Base-by-base conservation (phyloP, 2,888 invertebrate genomes). In the Protonemura montana region DNA sequence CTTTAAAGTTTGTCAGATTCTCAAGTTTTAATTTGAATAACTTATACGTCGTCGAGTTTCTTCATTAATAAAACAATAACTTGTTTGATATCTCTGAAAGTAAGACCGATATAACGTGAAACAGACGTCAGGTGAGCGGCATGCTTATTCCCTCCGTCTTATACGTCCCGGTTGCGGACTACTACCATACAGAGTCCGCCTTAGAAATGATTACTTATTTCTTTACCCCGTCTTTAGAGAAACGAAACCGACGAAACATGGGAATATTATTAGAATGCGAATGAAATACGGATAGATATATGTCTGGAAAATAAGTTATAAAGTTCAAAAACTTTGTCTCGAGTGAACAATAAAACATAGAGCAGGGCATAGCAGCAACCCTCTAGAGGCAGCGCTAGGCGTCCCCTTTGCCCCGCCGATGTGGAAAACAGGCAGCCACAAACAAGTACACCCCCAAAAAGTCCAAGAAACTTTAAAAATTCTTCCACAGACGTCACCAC, bases 231-330 rank as follows among this genome's bases (percentile, higher is more conserved):
- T 35, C 1, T 59, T 7, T 13, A 3, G 59, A 81, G 81, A 2
- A 29, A 81, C 26, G 81, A 81, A 81, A 28, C 59, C 21, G 59
- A 10, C 28, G 30, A 81, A 30, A 81, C 30, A 30, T n/a, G 30
- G 81, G 81, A 30, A 81, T 81, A 81, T 78, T 81, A 81, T 81
- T 81, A 81, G 81, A 30, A 28, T 86, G 59, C 13, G 26, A 59
- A 28, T 59, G 59, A 86, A 86, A 86, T 82, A n/a, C 59, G 82
- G 82, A 82, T 28, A 30, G 86, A 86, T 82, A 76, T 82, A 76
- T 86, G 42, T 26, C 82, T 82, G n/a, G 35, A 27, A 86, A 26
- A 59, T 86, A 86, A 86, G 82, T 82, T 86, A 29, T 76, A 42
- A 82, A 82, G 76, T 27, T 86, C n/a, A 21, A 86, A 82, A 59